Evolutionary conservation across 2,113 vertebrate genomes (phyloP), one percentile per base, ranked within the genome.

Genomic region (Nesogale talazaci): DNA sequence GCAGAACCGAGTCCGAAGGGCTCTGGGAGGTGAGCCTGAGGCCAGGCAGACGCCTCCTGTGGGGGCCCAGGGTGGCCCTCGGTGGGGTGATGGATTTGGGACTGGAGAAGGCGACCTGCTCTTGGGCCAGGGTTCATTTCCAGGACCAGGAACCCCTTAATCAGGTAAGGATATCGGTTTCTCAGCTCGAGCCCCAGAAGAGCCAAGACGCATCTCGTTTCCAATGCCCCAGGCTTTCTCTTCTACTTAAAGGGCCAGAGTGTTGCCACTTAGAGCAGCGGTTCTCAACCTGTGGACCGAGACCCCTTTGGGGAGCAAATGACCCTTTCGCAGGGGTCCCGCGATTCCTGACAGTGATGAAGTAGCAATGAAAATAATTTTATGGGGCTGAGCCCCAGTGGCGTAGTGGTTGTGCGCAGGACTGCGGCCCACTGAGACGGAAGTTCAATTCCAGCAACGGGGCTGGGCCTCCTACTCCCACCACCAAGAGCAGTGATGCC

Each of bases 11-110:
- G 63, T 38, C 20, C 16, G 0, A 17, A 34, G 80, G 12, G 8
- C 34, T 67, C 56, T 0, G 0, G 4, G 29, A 31, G 63, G 15
- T 2, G n/a, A 79, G 70, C 46, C 40, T 1, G 8, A 23, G n/a
- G 6, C 20, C 3, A 0, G 85, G 27, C 83, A 42, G 75, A 56
- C 1, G n/a, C 34, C n/a, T 42, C 34, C 20, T 27, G 12, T 57
- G 61, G 31, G 2, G 5, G 31, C 38, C 38, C 17, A 3, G 2
- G 6, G 17, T 42, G 11, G 1, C 69, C 31, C 40, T 46, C 27
- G 23, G 72, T 36, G 0, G n/a, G 82, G 72, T 46, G 20, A 11
- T 59, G 46, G 17, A 6, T n/a, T 8, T 31, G 80, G 61, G 19
- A 14, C 22, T 83, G 27, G 82, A 46, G 42, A 40, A 61, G 70